Evolutionary conservation across 1,140 invertebrate genomes (phyloP), one percentile per base, ranked within the genome.

Genomic region (Procambarus clarkii): DNA sequence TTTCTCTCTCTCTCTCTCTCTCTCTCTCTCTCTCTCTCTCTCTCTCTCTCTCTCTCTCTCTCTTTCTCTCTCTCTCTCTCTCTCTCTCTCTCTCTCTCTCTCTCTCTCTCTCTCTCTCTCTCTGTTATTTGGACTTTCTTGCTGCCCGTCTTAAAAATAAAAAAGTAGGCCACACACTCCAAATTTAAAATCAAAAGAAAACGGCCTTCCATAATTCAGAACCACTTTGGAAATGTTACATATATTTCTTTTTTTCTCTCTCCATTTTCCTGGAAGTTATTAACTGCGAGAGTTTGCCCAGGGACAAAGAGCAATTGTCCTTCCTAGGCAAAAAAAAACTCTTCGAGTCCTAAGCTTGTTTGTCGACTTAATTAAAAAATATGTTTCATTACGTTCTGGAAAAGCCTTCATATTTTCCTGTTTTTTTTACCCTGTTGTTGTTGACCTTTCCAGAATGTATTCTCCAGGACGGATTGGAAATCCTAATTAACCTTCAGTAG

Each of bases 1-100:
- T 64, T 15, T 11, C 60, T 5, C 60, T 11, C 3, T 64, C 60
- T 11, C 60, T 64, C 60, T 11, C 60, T 64, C 60, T 64, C 60
- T 64, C 60, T 64, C 60, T 64, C 60, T 64, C 60, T 64, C 60
- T 64, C 60, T 64, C 60, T 64, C 60, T 64, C 60, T 64, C 60
- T 64, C 60, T 64, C 5, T 64, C 60, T 64, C 5, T 64, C 60
- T 64, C 5, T 64, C 60, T 64, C 5, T 64, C 60, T 64, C 5
- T 64, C 60, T 64, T 3, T 64, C 60, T 64, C 5, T 64, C 50
- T 54, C 3, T 54, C 50, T 54, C 3, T 54, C 50, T 54, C 3
- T 54, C 50, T 54, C 3, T 54, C 50, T 54, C 3, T 54, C 50
- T 54, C 50, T 54, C 50, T 54, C 4, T 54, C 50, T 54, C 3